These are phyloP conservation scores for Folsomia candida DNA, from an alignment of 2,888 invertebrate genomes.

Conservation along the genomic window DNA sequence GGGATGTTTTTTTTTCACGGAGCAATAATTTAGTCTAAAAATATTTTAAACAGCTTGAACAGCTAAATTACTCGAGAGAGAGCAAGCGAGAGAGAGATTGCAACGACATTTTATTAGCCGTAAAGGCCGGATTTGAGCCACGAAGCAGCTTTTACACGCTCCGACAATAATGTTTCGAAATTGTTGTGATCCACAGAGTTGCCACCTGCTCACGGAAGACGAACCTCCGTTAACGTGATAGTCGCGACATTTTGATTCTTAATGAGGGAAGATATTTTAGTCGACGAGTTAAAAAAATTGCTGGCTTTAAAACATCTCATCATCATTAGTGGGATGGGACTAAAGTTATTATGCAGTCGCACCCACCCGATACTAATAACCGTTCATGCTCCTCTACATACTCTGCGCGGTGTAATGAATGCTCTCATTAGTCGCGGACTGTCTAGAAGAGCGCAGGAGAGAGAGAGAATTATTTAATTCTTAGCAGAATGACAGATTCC, in stretches of 20 bases:
- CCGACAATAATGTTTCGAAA: neutral
- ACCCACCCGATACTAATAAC: conserved; percentile 10
- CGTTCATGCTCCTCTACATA: too few species aligned
- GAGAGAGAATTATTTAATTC: too few species aligned
- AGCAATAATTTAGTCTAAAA: conserved; percentile 9
- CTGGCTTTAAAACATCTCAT: too few species aligned
- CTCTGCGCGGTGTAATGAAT: too few species aligned
- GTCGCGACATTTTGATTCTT: neutral
- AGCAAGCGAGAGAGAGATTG: neutral
- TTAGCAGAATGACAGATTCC: too few species aligned
- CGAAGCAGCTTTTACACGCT: neutral
- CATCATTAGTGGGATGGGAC: neutral
- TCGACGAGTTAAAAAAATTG: neutral
- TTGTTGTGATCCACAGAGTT: neutral
- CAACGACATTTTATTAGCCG: neutral
- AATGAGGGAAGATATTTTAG: neutral
- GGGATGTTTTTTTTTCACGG: neutral
- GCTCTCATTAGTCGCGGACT: too few species aligned
- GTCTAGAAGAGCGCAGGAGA: too few species aligned
- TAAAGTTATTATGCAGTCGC: neutral
- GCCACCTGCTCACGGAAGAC: neutral
- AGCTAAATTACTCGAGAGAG: neutral
- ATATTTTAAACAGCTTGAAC: neutral
- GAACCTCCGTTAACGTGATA: neutral
- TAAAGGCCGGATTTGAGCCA: neutral